phyloP scores from a whole-genome alignment of 2,797 vertebrate genomes.

The Aplochiton taeniatus region DNA sequence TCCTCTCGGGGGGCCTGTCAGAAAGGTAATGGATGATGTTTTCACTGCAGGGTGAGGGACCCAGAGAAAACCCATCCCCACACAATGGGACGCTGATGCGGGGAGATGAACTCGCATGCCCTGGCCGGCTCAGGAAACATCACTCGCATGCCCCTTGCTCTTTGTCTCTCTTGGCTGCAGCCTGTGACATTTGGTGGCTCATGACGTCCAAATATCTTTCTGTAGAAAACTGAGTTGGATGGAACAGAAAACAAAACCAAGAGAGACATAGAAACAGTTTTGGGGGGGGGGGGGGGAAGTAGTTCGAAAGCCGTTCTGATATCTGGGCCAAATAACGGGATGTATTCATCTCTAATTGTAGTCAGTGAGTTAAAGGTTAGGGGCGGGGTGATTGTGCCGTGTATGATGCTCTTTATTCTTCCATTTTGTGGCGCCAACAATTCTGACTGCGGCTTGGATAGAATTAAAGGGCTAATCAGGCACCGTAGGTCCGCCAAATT shows the following conservation, averaged over 20 bases:
- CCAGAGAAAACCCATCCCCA: conserved; percentile 61
- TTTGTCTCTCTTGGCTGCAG: conserved; percentile 55
- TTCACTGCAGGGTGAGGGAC: conserved; percentile 80
- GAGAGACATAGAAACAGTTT: background rate
- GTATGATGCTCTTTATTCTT: conserved; percentile 23
- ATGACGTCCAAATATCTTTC: conserved; percentile 64
- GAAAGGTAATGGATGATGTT: conserved; percentile 85
- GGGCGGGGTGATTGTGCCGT: conserved; percentile 11
- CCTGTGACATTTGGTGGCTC: conserved; percentile 73
- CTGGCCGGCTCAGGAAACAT: conserved; percentile 25
- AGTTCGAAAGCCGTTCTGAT: background rate
- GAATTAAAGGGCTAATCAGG: conserved; percentile 37
- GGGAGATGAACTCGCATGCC: conserved; percentile 70
- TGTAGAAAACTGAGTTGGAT: background rate
- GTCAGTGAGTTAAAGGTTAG: background rate
- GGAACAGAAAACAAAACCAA: background rate
- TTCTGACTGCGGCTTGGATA: conserved; percentile 29
- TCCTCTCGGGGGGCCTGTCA: conserved; percentile 77
- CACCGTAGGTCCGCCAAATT: conserved; percentile 30
- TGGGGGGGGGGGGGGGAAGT: too few relatives aligned
- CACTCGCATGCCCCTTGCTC: conserved; percentile 4
- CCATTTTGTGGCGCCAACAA: conserved; percentile 32
- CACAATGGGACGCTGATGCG: conserved; percentile 66
- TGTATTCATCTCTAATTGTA: conserved; percentile 4
- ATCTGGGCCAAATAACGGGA: background rate